phyloP scores from a whole-genome alignment of 2,113 vertebrate species.

The Gnathonemus longibarbis region DNA sequence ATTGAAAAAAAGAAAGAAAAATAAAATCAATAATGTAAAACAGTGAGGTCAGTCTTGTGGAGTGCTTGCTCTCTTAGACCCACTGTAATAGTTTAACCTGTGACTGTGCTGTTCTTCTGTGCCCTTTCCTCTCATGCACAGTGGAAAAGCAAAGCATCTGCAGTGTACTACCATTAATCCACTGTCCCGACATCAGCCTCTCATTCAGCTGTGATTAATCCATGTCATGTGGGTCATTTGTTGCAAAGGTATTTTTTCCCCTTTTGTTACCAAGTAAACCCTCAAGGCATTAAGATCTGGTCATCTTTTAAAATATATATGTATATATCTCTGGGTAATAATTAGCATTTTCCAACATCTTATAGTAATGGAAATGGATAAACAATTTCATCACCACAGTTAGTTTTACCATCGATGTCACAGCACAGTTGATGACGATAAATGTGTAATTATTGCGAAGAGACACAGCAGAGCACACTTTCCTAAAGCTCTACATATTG shows the following conservation, averaged over 20 bases:
- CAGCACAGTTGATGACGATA: conserved; percentile 4
- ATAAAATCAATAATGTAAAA: background rate
- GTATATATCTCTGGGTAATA: conserved; percentile 52
- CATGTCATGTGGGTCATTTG: conserved; percentile 61
- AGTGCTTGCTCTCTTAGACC: background rate
- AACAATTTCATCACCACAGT: conserved; percentile 28
- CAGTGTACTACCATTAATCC: background rate
- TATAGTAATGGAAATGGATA: conserved; percentile 53
- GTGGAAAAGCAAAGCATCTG: background rate
- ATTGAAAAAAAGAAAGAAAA: background rate
- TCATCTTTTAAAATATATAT: conserved; percentile 61
- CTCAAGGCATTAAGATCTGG: conserved; percentile 52
- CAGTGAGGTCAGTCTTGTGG: background rate
- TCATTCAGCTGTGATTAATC: conserved; percentile 65
- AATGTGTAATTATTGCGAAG: conserved; percentile 28
- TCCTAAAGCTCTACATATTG: background rate
- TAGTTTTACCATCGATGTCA: background rate
- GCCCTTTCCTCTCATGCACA: background rate
- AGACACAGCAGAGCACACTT: background rate
- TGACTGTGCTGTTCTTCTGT: too few species aligned
- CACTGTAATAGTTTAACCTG: background rate
- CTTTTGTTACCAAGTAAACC: conserved; percentile 30
- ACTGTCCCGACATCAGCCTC: conserved; percentile 29
- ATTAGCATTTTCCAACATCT: conserved; percentile 60
- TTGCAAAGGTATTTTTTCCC: conserved; percentile 45